phyloP scores from a whole-genome alignment of 2,797 vertebrate species.

The Bradypus variegatus region DNA sequence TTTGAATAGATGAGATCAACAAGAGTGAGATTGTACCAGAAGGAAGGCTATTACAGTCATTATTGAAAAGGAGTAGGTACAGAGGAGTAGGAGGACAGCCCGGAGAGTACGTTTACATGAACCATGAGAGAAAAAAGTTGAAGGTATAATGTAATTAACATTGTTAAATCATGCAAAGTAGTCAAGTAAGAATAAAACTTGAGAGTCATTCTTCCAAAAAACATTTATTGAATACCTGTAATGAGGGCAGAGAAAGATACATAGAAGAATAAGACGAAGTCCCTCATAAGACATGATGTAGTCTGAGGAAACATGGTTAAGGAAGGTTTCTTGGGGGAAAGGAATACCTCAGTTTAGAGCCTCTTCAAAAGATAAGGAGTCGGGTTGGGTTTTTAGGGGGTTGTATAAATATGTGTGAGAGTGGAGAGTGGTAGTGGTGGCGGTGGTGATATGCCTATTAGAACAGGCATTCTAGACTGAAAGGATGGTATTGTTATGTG shows the following conservation, averaged over 20 bases:
- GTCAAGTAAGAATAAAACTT: not conserved
- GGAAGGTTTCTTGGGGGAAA: not conserved
- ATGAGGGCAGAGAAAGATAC: not conserved
- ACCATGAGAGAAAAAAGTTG: not conserved
- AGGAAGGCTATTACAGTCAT: not conserved
- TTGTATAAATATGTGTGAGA: not conserved
- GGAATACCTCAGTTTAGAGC: not conserved
- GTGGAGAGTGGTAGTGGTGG: not conserved
- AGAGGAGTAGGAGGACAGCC: not conserved
- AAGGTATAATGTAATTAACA: not conserved
- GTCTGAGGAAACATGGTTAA: not conserved
- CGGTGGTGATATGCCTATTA: not conserved
- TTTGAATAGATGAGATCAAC: not conserved
- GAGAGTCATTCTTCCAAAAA: not conserved
- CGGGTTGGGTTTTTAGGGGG: not conserved
- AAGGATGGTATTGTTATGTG: not conserved
- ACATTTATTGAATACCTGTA: not conserved
- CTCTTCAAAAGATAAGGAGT: not conserved
- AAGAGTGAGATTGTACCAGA: not conserved
- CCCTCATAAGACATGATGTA: not conserved
- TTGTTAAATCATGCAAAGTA: not conserved
- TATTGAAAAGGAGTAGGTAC: not conserved
- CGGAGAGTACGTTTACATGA: not conserved
- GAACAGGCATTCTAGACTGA: not conserved
- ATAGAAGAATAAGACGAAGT: not conserved